phyloP scores from a whole-genome alignment of 2,888 invertebrate genomes.

The Diplolepis rosae region DNA sequence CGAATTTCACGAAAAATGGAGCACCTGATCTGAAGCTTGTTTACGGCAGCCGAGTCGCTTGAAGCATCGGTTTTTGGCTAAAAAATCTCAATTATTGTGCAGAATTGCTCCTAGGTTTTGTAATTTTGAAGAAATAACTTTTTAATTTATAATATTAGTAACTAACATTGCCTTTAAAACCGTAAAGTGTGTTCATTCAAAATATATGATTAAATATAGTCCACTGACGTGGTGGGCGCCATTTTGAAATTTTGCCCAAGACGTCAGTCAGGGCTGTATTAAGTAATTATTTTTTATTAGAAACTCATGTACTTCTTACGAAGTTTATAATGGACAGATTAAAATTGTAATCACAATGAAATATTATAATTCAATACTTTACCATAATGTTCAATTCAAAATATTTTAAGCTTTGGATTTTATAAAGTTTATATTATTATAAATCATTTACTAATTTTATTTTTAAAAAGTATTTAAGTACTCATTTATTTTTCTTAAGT shows the following conservation, averaged over 20 bases:
- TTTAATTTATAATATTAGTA: neutral
- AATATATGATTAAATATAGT: conserved; percentile 49
- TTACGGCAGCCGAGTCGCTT: conserved; percentile 61
- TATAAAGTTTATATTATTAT: no score
- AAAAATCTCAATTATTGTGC: conserved; percentile 1
- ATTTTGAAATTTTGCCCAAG: conserved; percentile 37
- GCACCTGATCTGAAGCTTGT: conserved; percentile 64
- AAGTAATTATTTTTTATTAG: no score
- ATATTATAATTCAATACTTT: no score
- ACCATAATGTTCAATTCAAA: no score
- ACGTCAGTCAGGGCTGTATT: neutral
- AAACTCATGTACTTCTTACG: no score
- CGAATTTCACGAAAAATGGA: conserved; percentile 54
- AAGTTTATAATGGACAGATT: no score
- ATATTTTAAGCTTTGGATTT: no score
- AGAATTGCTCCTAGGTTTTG: neutral
- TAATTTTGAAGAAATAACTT: neutral
- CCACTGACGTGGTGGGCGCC: conserved; percentile 48
- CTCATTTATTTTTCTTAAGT: no score
- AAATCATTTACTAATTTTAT: no score
- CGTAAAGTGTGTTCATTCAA: conserved; percentile 42
- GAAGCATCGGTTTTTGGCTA: conserved; percentile 53
- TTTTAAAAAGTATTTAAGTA: no score
- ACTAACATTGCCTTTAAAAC: conserved; percentile 39
- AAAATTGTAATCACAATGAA: no score